phyloP scores from a whole-genome alignment of 2,797 vertebrate species.

The Poeciliopsis turneri region DNA sequence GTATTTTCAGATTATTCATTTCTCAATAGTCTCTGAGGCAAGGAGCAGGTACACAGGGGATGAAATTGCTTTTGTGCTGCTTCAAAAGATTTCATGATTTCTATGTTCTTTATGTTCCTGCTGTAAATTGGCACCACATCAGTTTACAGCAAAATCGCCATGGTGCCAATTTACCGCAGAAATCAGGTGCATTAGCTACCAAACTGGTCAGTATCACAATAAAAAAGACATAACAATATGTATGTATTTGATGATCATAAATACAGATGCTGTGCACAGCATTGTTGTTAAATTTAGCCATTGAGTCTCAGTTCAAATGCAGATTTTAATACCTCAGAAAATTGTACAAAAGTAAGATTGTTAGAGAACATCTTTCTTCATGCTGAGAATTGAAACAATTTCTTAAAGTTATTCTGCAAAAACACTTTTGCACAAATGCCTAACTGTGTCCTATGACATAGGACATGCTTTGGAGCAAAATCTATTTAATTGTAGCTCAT shows the following conservation, averaged over 20 bases:
- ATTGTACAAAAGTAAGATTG: background rate
- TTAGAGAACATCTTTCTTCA: background rate
- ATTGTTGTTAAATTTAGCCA: background rate
- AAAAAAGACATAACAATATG: background rate
- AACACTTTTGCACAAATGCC: background rate
- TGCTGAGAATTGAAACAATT: background rate
- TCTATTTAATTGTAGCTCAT: background rate
- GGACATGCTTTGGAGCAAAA: background rate
- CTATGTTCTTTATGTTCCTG: constrained; percentile 28
- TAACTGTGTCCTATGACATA: background rate
- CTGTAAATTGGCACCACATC: background rate
- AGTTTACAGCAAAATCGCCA: background rate
- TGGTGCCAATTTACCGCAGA: background rate
- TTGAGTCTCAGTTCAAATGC: background rate
- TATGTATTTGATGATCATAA: background rate
- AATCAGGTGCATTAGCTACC: background rate
- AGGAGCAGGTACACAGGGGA: constrained; percentile 57
- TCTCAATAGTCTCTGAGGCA: constrained; percentile 57
- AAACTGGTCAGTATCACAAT: background rate
- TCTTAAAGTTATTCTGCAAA: background rate
- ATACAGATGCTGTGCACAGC: background rate
- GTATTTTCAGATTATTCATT: constrained; percentile 69
- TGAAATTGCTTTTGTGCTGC: constrained; percentile 58
- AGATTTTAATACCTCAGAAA: background rate
- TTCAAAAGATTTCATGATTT: constrained; percentile 58